phyloP scores from a whole-genome alignment of 2,797 vertebrate species.

The Prunella strophiata region DNA sequence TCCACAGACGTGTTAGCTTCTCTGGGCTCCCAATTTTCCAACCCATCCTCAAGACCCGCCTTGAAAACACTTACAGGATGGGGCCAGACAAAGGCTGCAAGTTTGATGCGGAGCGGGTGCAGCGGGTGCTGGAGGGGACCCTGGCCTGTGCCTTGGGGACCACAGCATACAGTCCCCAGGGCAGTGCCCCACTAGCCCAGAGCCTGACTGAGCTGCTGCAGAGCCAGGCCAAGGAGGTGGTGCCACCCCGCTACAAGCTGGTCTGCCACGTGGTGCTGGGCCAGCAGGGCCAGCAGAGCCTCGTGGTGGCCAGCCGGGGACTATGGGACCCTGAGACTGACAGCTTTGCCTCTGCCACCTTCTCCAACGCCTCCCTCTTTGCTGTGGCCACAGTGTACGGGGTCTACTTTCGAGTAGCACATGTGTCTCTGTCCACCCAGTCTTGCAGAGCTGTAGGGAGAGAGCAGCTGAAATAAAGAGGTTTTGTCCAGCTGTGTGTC shows the following conservation, averaged over 20 bases:
- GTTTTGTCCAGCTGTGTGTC: neutral
- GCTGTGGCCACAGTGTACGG: conserved; percentile 76
- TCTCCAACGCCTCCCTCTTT: conserved; percentile 76
- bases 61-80: conserved; percentile 72
- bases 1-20: conserved; percentile 73
- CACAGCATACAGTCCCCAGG: conserved; percentile 40
- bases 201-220: conserved; percentile 74
- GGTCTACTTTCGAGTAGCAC: conserved; percentile 76
- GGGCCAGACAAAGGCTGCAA: conserved; percentile 58
- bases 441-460: neutral
- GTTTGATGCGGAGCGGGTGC: conserved; percentile 48
- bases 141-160: conserved; percentile 42
- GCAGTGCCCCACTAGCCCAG: conserved; percentile 36
- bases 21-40: conserved; percentile 73
- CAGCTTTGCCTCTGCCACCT: conserved; percentile 70
- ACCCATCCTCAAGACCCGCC: conserved; percentile 19
- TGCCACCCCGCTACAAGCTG: conserved; percentile 79
- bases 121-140: conserved; percentile 54
- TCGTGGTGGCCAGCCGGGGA: conserved; percentile 72
- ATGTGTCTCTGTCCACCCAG: neutral
- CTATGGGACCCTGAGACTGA: conserved; percentile 73
- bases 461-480: conserved; percentile 16
- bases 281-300: conserved; percentile 67
- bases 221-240: conserved; percentile 64
- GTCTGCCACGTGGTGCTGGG: conserved; percentile 79